A percentile compares a stretch with the other conserved stretches of the same genome.
Conservation (phyloP, 1,140 invertebrate species). For the Alviniconcha marisindica region DNA sequence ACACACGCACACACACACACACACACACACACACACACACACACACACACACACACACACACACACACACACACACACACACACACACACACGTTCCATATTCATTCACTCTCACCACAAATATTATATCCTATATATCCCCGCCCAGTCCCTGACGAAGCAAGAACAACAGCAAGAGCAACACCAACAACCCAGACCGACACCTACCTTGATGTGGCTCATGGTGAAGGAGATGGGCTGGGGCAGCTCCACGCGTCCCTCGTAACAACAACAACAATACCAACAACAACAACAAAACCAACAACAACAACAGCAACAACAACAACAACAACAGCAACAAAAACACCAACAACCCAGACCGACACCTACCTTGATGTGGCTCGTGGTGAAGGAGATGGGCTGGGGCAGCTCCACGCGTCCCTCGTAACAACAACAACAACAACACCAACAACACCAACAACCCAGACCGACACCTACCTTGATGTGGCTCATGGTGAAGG, state of each 20-base stretch:
- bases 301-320: no score
- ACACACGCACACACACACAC: neutral
- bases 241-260: conserved; percentile 49
- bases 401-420: conserved; percentile 44
- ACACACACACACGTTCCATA: neutral
- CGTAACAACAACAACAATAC: no score
- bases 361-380: conserved; percentile 47
- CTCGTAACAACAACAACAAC: no score
- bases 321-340: no score
- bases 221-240: conserved; percentile 65
- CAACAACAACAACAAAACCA: no score
- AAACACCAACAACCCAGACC: no score
- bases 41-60: conserved; percentile 10
- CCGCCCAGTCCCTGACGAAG: no score
- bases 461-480: conserved; percentile 49
- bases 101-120: neutral
- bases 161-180: no score
- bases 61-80: conserved; percentile 17
- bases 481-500: conserved; percentile 60
- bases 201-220: conserved; percentile 49
- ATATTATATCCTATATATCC: no score
- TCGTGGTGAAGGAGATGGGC: conserved; percentile 63
- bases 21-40: neutral
- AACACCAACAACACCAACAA: no score
- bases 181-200: no score